These are phyloP conservation scores for Ovis canadensis DNA, from an alignment of 2,113 vertebrate genomes.

Conservation along the genomic window DNA sequence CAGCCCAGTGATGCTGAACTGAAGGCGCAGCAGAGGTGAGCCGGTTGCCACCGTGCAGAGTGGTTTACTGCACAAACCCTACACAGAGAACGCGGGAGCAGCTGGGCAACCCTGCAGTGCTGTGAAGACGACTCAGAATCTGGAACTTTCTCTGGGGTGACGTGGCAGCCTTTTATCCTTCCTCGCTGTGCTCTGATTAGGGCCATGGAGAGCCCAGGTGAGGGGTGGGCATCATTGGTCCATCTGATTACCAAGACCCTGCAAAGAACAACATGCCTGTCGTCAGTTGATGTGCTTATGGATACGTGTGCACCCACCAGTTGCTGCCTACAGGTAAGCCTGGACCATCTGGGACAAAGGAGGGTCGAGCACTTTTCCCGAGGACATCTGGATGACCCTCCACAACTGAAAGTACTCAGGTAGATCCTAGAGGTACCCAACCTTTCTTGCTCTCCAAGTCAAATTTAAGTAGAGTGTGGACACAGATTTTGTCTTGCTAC, in stretches of 20 bases:
- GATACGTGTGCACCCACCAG: accelerated
- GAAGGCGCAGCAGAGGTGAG: background rate
- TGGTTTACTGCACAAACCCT: background rate
- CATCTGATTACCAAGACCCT: constrained; percentile 66
- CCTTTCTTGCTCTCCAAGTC: background rate
- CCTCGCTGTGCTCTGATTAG: background rate
- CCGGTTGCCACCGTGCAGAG: background rate
- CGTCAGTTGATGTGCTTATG: background rate
- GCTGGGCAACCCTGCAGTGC: background rate
- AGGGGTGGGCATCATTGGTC: background rate
- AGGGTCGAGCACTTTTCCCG: background rate
- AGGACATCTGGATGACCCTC: background rate
- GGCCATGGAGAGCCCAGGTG: background rate
- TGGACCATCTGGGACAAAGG: too few species aligned
- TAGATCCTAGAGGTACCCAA: background rate
- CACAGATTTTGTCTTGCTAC: background rate
- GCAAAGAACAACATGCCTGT: background rate
- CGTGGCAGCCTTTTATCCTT: background rate
- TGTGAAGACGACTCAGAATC: background rate
- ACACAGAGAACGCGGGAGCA: background rate
- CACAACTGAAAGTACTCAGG: accelerated
- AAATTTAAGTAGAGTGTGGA: background rate
- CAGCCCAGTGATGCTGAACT: accelerated
- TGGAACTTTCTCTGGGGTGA: background rate
- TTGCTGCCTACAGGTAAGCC: too few species aligned